Base-by-base conservation (phyloP, 2,888 invertebrate species). In the Nemoura dubitans region DNA sequence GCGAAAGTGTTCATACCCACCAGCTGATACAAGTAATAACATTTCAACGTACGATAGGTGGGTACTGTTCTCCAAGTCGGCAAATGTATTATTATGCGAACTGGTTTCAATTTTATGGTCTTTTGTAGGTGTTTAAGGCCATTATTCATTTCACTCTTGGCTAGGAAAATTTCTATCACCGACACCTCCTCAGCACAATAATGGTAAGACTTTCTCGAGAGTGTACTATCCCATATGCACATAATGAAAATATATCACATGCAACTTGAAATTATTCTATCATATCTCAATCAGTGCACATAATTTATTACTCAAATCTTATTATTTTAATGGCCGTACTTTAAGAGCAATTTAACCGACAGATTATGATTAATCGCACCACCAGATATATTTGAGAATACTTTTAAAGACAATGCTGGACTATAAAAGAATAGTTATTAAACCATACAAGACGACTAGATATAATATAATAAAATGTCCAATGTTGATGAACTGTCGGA, bases 221-320 rank as follows among this genome's bases (percentile, higher is more conserved):
- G 59, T 21, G 21, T 59, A 59, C 14, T 59, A 59, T 59, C 59
- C 59, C 59, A 21, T 10, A 21, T 21, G 59, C 59, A 59, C 10
- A 14, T 59, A 59, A 59, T 59, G 59, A 59, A 59, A n/a, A n/a
- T n/a, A 59, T 59, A 59, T 59, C 59, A 59, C 59, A 59, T 59
- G 59, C 59, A 59, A 59, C 59, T 59, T 59, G 16, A 59, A 28
- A 78, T 27, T 78, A 78, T 78, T 28, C 78, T 28, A 83, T 83
- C 83, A 83, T 83, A 83, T 83, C 83, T 83, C 83, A 83, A 83
- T 83, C 83, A 83, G 42, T n/a, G 27, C 21, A 42, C 78, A 25
- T 83, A 83, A 83, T 84, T 84, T 84, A 84, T 84, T 10, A 84
- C 30, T 81, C 7, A 30, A 81, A 81, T 30, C 81, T 28, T 81